Evolutionary conservation across 2,113 vertebrate species (phyloP).

Genomic region (Cebus imitator): DNA sequence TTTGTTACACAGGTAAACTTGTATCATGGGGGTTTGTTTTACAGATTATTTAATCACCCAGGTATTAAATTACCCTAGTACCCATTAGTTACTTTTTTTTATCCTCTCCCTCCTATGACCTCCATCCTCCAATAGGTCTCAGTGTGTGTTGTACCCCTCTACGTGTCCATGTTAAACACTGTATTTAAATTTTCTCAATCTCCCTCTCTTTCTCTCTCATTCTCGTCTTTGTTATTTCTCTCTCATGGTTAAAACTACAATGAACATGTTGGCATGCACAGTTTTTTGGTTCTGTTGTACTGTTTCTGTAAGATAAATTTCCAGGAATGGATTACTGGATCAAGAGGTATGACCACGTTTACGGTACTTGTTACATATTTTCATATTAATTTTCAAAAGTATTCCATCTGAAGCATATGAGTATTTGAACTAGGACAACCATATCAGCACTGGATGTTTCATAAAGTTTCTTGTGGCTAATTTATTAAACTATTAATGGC

Average conservation of each 20-base stretch:
- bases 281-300: neutral
- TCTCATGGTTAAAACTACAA: neutral
- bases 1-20: no score
- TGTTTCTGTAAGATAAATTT: constrained; percentile 40
- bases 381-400: neutral
- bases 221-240: neutral
- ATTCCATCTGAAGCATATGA: neutral
- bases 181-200: neutral
- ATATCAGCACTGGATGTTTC: neutral
- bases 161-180: neutral
- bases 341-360: neutral
- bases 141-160: no score
- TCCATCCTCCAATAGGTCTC: no score
- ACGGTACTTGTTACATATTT: neutral
- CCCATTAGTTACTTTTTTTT: no score
- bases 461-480: neutral
- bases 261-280: neutral
- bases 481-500: neutral
- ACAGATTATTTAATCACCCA: no score
- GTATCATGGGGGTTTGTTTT: no score
- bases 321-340: neutral
- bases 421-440: neutral
- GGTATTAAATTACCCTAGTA: no score
- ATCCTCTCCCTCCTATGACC: no score
- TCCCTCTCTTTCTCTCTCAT: neutral